Evolutionary conservation across 1,140 invertebrate genomes (phyloP).

Genomic region (Drosophila sulfurigaster): DNA sequence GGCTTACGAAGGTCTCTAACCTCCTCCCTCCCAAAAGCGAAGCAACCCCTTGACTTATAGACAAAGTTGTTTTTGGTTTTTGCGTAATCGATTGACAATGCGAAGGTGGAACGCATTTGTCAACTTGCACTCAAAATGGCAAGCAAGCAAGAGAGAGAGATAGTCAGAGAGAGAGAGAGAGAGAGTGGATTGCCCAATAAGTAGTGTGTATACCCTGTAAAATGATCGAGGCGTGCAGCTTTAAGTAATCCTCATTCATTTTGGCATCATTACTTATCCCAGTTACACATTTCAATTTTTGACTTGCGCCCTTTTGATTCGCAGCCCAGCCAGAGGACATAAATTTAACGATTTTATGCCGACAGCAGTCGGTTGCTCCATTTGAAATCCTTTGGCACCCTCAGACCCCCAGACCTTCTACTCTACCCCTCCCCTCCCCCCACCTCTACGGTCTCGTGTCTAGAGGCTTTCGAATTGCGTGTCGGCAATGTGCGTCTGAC

Average conservation of each 20-base stretch:
- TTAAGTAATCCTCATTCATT: constrained; percentile 17
- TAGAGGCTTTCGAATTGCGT: constrained; percentile 35
- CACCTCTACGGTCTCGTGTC: not conserved
- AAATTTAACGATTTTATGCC: constrained; percentile 80
- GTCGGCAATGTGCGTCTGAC: constrained; percentile 44
- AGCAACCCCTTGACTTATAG: not conserved
- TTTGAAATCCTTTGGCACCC: constrained; percentile 63
- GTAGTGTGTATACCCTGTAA: constrained; percentile 1
- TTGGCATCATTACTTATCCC: constrained; percentile 35
- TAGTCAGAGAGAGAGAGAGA: no score
- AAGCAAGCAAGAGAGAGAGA: not conserved
- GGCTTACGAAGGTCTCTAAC: constrained; percentile 13
- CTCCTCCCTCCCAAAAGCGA: not conserved
- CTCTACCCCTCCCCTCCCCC: not conserved
- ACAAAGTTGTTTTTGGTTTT: constrained; percentile 44
- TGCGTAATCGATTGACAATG: constrained; percentile 65
- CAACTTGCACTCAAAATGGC: constrained; percentile 29
- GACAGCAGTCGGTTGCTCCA: constrained; percentile 49
- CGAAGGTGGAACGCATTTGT: constrained; percentile 52
- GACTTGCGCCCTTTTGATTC: constrained; percentile 25
- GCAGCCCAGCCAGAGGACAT: constrained; percentile 51
- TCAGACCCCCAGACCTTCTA: not conserved
- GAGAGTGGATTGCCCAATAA: not conserved
- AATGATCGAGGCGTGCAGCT: constrained; percentile 23
- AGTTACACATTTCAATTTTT: constrained; percentile 50